Base-by-base conservation (phyloP, 37 sponge, comb jelly and placozoan species). In the Dysidea cf. avara region DNA sequence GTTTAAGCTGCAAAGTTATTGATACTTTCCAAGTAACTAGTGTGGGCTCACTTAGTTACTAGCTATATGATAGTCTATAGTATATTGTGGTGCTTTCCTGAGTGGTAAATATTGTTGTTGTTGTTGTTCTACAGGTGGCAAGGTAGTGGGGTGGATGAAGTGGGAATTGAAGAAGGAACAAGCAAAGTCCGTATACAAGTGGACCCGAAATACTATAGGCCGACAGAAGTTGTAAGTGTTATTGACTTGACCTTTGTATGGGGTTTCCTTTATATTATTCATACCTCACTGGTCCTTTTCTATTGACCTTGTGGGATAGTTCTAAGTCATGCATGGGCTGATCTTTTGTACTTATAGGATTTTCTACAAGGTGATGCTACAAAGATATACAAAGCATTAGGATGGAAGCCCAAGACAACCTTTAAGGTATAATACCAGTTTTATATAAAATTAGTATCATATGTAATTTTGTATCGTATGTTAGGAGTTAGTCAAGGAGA, bases 201-300 rank as follows among this genome's bases (percentile, higher is more conserved):
- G 26, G 69, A 90, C 80, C 85, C 84, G 1, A 86, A 81, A 60
- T 94, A 81, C 75, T 90, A 85, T 70, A 34, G 95, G 13, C 95
- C 95, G 9, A 88, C 95, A 54, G 95, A 94, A 94, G 95, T 94
- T 72, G 95, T 93, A 29, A 80, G 90, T 66, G 11, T 3, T 29
- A 9, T 36, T 22, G 25, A 4, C 5, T 9, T 43, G 9, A 5
- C 5, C 9, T 12, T 12, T 9, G 7, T 43, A 12, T 43, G 46
- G 46, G n/a, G n/a, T n/a, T n/a, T n/a, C n/a, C n/a, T n/a, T n/a
- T n/a, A n/a, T n/a, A n/a, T n/a, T n/a, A n/a, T n/a, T n/a, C n/a
- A n/a, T n/a, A n/a, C n/a, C n/a, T n/a, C n/a, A n/a, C n/a, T 63
- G 9, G 11, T 20, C 16, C 16, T 7, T n/a, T n/a, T 12, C 3